Percentiles rank a stretch among this genome's conserved stretches.
These are phyloP conservation scores for Toxotes jaculatrix DNA, from an alignment of 2,113 vertebrate species.

Conservation along the genomic window DNA sequence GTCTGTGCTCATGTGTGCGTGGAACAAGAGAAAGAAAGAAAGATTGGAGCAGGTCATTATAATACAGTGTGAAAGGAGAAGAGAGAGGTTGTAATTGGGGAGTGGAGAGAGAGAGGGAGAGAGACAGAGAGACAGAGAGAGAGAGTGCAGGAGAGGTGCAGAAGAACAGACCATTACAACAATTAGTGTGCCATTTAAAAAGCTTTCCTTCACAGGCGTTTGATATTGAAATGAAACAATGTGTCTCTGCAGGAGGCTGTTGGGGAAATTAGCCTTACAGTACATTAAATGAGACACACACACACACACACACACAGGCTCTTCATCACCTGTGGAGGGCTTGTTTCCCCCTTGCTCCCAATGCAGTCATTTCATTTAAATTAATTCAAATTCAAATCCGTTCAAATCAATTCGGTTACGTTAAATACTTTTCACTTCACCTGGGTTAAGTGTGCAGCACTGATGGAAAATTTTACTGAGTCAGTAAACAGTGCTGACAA, in stretches of 20 bases:
- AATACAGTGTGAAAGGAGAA: constrained; percentile 72
- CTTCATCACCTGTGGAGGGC: constrained; percentile 65
- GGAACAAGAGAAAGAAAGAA: constrained; percentile 41
- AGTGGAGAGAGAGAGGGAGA: constrained; percentile 24
- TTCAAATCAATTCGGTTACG: constrained; percentile 44
- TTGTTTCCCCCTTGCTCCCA: constrained; percentile 15
- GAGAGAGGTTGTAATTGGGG: constrained; percentile 59
- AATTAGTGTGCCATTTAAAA: constrained; percentile 78
- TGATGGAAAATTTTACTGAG: neutral
- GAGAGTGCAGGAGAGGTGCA: constrained; percentile 46
- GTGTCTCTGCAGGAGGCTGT: constrained; percentile 64
- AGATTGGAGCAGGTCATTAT: constrained; percentile 67
- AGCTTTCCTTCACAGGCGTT: constrained; percentile 64
- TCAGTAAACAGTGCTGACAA: neutral
- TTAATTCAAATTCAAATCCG: constrained; percentile 39
- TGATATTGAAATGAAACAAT: constrained; percentile 76
- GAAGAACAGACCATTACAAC: constrained; percentile 73
- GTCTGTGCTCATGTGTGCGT: constrained; percentile 35
- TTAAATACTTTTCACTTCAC: constrained; percentile 37
- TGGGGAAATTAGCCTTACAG: constrained; percentile 73
- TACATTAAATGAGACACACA: constrained; percentile 50
- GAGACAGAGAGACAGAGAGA: constrained; percentile 38
- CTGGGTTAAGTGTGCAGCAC: constrained; percentile 5
- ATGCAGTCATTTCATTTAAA: constrained; percentile 50
- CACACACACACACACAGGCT: constrained; percentile 6